Percentiles rank a stretch among this genome's conserved stretches.
Conservation (phyloP, 2,113 vertebrate species). For the Archocentrus centrarchus region DNA sequence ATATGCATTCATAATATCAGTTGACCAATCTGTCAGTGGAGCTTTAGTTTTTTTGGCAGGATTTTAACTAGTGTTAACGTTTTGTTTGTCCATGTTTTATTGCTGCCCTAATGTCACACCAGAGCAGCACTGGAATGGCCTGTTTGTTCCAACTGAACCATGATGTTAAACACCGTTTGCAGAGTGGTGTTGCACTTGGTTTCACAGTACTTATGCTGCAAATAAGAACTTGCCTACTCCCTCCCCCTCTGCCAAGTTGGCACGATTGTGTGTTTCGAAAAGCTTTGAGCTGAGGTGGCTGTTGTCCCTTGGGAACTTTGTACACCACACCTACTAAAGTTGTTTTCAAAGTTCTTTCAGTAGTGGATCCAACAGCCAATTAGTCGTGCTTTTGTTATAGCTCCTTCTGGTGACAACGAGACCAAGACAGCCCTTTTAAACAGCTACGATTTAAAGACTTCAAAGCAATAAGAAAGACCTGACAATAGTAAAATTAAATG, state of each 20-base stretch:
- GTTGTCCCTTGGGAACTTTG: background rate
- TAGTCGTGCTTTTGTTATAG: background rate
- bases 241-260: background rate
- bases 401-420: background rate
- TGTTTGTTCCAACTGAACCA: background rate
- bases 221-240: background rate
- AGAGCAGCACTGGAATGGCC: background rate
- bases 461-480: background rate
- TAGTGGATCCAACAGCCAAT: background rate
- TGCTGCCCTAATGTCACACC: background rate
- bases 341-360: background rate
- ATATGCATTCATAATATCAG: background rate
- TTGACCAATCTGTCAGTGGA: background rate
- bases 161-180: background rate
- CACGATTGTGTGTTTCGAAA: background rate
- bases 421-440: background rate
- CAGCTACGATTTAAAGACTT: background rate
- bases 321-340: background rate
- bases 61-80: background rate
- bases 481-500: background rate
- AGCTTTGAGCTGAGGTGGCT: background rate
- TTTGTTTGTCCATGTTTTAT: background rate
- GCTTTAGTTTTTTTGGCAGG: background rate
- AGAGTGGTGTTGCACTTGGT: background rate
- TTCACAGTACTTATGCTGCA: background rate